Evolutionary conservation across 2,888 invertebrate species (phyloP), one percentile per base, ranked within the genome.

Genomic region (Amblyjoppa fuscipennis): DNA sequence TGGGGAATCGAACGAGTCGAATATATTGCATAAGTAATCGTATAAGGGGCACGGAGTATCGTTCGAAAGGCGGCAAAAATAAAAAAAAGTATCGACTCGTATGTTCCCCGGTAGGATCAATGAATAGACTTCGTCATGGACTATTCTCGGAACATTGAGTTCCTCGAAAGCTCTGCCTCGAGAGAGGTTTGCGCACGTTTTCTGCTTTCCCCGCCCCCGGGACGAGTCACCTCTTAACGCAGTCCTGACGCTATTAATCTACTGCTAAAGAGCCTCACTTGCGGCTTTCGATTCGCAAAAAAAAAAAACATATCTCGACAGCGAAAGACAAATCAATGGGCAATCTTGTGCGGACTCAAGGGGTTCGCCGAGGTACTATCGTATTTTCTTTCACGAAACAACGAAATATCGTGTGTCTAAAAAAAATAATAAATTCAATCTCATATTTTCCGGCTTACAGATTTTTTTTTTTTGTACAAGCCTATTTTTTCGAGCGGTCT

Each of bases 81-180:
- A 4, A 59, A 59, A 4, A 56, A 25, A 56, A 56, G 13, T 28
- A 28, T 28, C 59, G 59, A 59, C 59, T 28, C 20, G 28, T 59
- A 28, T 16, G 16, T 59, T 59, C 11, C 59, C 13, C 28, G 59
- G 28, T 59, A 28, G 25, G 59, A 28, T 34, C 6, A 41, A 59
- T 59, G 73, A 59, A 73, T 73, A 20, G 73, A 45, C 20, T 34
- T 56, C 13, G 73, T 59, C 56, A 41, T 73, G 6, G 7, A 25
- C n/a, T 41, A 11, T 73, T 73, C 73, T 59, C 59, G 59, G 28
- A 59, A 59, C 59, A 4, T 59, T 11, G 28, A 59, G 28, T 25
- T 59, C 59, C 59, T 59, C 25, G 20, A 59, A 73, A 59, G 6
- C 20, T 73, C 45, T 59, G 41, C 28, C 51, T 73, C 73, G 73